Base-by-base conservation (phyloP, 2,113 vertebrate species). In the Melospiza melodia region DNA sequence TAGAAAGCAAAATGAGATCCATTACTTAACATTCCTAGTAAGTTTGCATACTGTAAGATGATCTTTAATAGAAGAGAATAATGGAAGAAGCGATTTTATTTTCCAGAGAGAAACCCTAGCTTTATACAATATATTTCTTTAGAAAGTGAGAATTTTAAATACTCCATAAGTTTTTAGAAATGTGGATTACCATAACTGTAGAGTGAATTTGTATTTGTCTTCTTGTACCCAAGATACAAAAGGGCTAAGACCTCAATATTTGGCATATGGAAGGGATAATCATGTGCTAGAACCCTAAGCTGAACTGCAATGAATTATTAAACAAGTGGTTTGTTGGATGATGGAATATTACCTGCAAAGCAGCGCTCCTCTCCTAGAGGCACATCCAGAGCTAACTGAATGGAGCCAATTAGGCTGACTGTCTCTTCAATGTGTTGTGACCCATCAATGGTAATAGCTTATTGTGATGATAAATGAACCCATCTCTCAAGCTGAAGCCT, bases 381-480 rank as follows among this genome's bases (percentile, higher is more conserved):
- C 97, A 96, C 85, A 94, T 97, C 87, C 82, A 94, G 94, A 97
- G 95, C 94, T 97, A 94, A 97, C 78, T 87, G 95, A 98, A 97
- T 97, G 97, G 97, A 98, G 96, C 98, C 98, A 98, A 98, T 98
- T 98, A 98, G 97, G 94, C 97, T 75, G 93, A 96, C 98, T 98
- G 97, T 98, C 98, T 98, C 95, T 96, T 98, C 97, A 97, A 97
- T 98, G 98, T 98, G 96, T 98, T 98, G 98, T 98, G 97, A 98
- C 98, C 98, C 97, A 98, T 98, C 95, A 93, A 66, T 97, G 96
- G 98, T 98, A 98, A 98, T 98, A 98, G 97, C 97, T 98, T 98
- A 98, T 98, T 98, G 98, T 98, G 98, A 98, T 98, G 98, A 98
- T 98, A 98, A 98, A 98, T 98, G 98, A 98, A 98, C 98, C 98